phyloP scores from a whole-genome alignment of 1,140 invertebrate species.

The Cephus cinctus region DNA sequence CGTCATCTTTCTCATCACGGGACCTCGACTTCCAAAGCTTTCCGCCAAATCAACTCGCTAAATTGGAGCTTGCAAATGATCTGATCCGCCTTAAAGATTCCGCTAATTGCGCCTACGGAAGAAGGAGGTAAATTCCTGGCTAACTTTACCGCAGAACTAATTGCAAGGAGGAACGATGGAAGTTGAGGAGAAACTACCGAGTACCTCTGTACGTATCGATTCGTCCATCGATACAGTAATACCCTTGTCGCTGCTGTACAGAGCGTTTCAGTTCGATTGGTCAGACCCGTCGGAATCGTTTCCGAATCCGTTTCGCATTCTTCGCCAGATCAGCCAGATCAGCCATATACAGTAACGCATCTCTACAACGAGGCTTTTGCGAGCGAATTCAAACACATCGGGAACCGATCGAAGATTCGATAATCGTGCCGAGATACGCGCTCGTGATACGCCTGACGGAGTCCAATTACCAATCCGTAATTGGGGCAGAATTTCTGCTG shows the following conservation, averaged over 20 bases:
- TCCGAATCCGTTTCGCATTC: too few relatives aligned
- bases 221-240: too few relatives aligned
- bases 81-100: slow-evolving; percentile 39
- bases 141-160: slow-evolving; percentile 16
- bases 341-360: too few relatives aligned
- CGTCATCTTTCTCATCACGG: slow-evolving; percentile 6
- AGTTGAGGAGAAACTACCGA: too few relatives aligned
- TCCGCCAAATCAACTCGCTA: slow-evolving; percentile 31
- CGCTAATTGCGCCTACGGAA: slow-evolving; percentile 32
- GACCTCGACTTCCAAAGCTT: slow-evolving; percentile 16
- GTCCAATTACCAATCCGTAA: slow-evolving; percentile 49
- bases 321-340: too few relatives aligned
- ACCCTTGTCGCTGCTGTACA: too few relatives aligned
- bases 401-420: slow-evolving; percentile 36
- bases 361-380: too few relatives aligned
- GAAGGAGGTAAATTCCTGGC: slow-evolving; percentile 6
- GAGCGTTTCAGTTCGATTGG: too few relatives aligned
- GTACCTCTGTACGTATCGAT: too few relatives aligned
- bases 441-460: slow-evolving; percentile 41
- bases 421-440: slow-evolving; percentile 28
- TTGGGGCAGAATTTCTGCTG: slow-evolving; percentile 45
- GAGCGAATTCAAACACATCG: too few relatives aligned
- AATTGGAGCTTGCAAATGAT: slow-evolving; percentile 45
- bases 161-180: too few relatives aligned
- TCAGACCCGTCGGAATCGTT: too few relatives aligned